These are phyloP conservation scores for Champsocephalus esox DNA, from an alignment of 2,797 vertebrate genomes.

Conservation along the genomic window DNA sequence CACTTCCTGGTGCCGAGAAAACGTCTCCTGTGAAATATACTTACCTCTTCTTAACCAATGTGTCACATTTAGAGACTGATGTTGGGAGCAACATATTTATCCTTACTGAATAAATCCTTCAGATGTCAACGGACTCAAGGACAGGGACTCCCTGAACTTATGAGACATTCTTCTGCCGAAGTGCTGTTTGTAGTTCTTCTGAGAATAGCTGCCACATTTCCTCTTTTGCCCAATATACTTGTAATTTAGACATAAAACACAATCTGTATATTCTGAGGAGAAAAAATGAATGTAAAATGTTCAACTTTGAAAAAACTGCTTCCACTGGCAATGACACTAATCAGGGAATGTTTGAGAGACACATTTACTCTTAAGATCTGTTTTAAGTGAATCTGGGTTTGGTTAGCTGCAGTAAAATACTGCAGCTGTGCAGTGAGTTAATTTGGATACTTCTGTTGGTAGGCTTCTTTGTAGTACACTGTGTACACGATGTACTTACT, in stretches of 20 bases:
- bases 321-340: slow-evolving; percentile 14
- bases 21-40: slow-evolving; percentile 59
- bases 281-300: slow-evolving; percentile 27
- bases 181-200: slow-evolving; percentile 42
- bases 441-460: too few relatives aligned
- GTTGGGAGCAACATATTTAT: slow-evolving; percentile 75
- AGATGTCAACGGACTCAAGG: slow-evolving; percentile 70
- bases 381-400: slow-evolving; percentile 10
- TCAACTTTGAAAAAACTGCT: slow-evolving; percentile 43
- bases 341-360: neutral
- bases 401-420: neutral
- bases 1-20: slow-evolving; percentile 36
- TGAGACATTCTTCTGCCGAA: slow-evolving; percentile 46
- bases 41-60: slow-evolving; percentile 65
- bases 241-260: slow-evolving; percentile 56
- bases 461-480: too few relatives aligned
- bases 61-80: slow-evolving; percentile 77
- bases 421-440: neutral
- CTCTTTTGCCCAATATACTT: slow-evolving; percentile 31
- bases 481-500: too few relatives aligned
- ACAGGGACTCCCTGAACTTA: slow-evolving; percentile 72
- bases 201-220: slow-evolving; percentile 50
- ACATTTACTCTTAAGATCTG: neutral
- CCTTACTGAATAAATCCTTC: slow-evolving; percentile 76
- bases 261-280: slow-evolving; percentile 39